phyloP scores from a whole-genome alignment of 1,140 invertebrate genomes.

The Pseudobourletiella spinata region DNA sequence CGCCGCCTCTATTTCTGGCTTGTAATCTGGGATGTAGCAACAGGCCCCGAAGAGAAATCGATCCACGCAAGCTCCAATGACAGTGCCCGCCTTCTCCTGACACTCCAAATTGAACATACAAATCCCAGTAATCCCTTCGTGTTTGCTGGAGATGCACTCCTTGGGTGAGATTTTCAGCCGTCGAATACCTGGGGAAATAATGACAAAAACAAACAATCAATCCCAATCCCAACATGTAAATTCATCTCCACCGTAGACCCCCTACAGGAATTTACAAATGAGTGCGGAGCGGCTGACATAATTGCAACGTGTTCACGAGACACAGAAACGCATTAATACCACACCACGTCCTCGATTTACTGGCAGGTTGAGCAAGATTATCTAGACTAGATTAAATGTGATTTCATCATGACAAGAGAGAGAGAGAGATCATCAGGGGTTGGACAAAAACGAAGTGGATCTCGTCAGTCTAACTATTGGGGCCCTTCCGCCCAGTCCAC shows the following conservation, averaged over 20 bases:
- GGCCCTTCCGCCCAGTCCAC: too few relatives aligned
- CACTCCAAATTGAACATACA: constrained; percentile 95
- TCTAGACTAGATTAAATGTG: constrained; percentile 3
- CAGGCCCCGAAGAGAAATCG: constrained; percentile 84
- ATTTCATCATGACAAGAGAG: too few relatives aligned
- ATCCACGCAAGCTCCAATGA: constrained; percentile 82
- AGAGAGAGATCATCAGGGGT: too few relatives aligned
- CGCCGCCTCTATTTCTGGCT: not conserved
- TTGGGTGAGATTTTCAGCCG: constrained; percentile 29
- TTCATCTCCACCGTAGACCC: not conserved
- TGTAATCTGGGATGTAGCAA: constrained; percentile 45
- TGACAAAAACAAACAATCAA: not conserved
- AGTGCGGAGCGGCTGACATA: too few relatives aligned
- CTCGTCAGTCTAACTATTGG: too few relatives aligned
- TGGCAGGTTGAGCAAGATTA: not conserved
- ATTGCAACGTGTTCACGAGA: too few relatives aligned
- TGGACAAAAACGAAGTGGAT: too few relatives aligned
- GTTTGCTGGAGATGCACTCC: constrained; percentile 23
- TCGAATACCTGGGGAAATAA: constrained; percentile 3
- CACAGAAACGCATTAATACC: too few relatives aligned
- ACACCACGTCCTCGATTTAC: not conserved
- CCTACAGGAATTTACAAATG: not conserved
- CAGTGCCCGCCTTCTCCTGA: constrained; percentile 62
- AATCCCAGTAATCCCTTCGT: constrained; percentile 47
- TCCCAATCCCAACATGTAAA: not conserved